These are phyloP conservation scores for Odontomyia ornata DNA, from an alignment of 2,888 invertebrate species.

Conservation along the genomic window DNA sequence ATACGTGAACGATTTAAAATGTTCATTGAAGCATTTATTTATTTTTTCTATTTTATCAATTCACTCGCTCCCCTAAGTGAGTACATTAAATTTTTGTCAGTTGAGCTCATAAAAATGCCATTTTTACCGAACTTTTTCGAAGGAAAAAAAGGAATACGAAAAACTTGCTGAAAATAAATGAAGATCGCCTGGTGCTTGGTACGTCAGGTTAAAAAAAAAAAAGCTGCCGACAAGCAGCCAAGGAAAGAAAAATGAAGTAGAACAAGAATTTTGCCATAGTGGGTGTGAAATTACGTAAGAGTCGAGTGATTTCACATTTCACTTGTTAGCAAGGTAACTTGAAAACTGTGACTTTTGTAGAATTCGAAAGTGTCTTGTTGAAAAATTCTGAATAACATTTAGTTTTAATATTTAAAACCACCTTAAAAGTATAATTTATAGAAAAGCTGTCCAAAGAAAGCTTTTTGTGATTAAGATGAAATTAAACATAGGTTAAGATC, in stretches of 20 bases:
- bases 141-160: not conserved
- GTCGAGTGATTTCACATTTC: constrained; percentile 36
- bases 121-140: not conserved
- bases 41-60: too few species aligned
- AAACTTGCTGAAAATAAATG: not conserved
- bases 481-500: too few species aligned
- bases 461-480: too few species aligned
- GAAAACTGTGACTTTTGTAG: too few species aligned
- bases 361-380: too few species aligned
- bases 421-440: too few species aligned
- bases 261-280: constrained; percentile 12
- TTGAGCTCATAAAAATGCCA: constrained; percentile 2
- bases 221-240: not conserved
- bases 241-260: not conserved
- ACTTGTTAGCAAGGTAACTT: not conserved
- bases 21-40: too few species aligned
- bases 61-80: too few species aligned
- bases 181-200: not conserved
- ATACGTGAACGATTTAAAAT: too few species aligned
- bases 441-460: too few species aligned
- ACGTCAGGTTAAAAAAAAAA: not conserved
- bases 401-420: too few species aligned
- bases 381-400: too few species aligned
- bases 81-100: not conserved
- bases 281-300: constrained; percentile 38